Evolutionary conservation across 2,888 invertebrate species (phyloP).

Genomic region (Luffia ferchaultella): DNA sequence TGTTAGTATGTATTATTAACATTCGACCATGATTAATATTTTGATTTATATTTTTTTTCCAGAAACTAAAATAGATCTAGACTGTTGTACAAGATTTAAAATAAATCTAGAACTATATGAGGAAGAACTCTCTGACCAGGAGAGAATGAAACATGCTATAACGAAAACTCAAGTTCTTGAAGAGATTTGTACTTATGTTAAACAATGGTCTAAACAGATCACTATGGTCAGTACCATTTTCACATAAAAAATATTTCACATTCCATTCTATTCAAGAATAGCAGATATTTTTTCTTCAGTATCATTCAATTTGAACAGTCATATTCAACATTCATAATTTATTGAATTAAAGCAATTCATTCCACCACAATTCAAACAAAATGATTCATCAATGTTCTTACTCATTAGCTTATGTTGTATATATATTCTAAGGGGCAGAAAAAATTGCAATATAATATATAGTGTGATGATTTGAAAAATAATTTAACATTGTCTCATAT

Average conservation of each 20-base stretch:
- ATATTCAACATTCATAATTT: not conserved
- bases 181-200: conserved; percentile 70
- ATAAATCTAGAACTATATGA: conserved; percentile 65
- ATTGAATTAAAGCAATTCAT: not conserved
- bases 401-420: no score
- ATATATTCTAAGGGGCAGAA: no score
- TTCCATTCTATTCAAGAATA: not conserved
- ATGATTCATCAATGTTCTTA: no score
- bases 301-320: not conserved
- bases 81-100: conserved; percentile 69
- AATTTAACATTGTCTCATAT: no score
- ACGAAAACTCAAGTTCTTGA: conserved; percentile 68
- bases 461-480: no score
- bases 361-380: no score
- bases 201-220: conserved; percentile 75
- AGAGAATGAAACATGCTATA: conserved; percentile 66
- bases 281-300: not conserved
- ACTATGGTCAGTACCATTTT: conserved; percentile 65
- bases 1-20: no score
- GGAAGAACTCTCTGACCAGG: conserved; percentile 63
- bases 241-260: not conserved
- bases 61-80: conserved; percentile 73
- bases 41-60: conserved; percentile 18
- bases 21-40: no score
- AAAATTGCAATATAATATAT: no score